Evolutionary conservation across 2,888 invertebrate genomes (phyloP).

Genomic region (Xestia rhomboidea): DNA sequence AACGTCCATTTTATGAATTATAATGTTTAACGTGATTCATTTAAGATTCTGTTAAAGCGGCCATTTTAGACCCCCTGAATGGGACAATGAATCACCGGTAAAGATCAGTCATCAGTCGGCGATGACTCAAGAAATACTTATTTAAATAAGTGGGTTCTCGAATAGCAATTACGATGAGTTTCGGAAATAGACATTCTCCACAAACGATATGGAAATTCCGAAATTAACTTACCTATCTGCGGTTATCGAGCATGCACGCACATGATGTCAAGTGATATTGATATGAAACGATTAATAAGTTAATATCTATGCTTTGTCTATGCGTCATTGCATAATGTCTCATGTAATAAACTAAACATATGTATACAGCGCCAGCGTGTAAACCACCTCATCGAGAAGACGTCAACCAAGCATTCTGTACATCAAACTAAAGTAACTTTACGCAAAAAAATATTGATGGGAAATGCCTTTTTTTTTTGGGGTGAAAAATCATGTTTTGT

Average conservation of each 20-base stretch:
- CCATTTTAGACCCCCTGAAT: too few species aligned
- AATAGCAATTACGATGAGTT: conserved; percentile 9
- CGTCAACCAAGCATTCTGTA: too few species aligned
- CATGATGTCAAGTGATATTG: background rate
- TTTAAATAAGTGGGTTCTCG: background rate
- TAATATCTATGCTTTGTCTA: background rate
- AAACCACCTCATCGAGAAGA: too few species aligned
- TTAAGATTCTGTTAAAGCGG: too few species aligned
- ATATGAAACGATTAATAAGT: conserved; percentile 2
- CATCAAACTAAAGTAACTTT: too few species aligned
- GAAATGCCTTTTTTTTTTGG: too few species aligned
- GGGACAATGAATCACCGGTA: background rate
- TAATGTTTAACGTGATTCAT: too few species aligned
- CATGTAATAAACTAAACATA: background rate
- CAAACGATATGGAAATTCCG: conserved; percentile 11
- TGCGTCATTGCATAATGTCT: conserved; percentile 11
- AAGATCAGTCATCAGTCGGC: conserved; percentile 14
- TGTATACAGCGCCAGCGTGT: too few species aligned
- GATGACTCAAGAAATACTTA: conserved; percentile 8
- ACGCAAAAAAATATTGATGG: too few species aligned
- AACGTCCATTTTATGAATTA: too few species aligned
- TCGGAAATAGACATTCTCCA: conserved; percentile 2
- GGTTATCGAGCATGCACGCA: conserved; percentile 7
- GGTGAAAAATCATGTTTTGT: too few species aligned
- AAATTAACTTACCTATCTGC: background rate